Evolutionary conservation across 2,888 invertebrate genomes (phyloP).

Genomic region (Diloba caeruleocephala): DNA sequence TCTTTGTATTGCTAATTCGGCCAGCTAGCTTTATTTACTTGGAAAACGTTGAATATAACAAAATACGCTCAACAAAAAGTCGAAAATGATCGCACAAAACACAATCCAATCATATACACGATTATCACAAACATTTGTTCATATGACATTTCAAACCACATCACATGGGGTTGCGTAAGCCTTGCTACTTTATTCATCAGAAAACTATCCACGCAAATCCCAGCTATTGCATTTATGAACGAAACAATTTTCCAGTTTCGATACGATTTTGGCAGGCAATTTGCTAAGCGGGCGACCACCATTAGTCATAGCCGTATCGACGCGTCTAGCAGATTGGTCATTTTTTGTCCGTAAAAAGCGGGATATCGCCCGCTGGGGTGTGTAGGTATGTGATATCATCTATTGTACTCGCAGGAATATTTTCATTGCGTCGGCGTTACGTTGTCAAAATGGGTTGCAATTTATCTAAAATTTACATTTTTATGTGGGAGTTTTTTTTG

Average conservation of each 20-base stretch:
- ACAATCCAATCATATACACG: constrained; percentile 47
- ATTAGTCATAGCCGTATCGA: constrained; percentile 86
- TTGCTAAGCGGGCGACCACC: constrained; percentile 79
- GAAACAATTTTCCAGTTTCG: constrained; percentile 87
- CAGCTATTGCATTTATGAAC: constrained; percentile 83
- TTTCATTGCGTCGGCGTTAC: constrained; percentile 51
- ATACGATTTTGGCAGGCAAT: constrained; percentile 82
- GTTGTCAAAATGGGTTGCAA: constrained; percentile 52
- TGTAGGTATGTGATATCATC: constrained; percentile 63
- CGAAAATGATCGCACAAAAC: constrained; percentile 13
- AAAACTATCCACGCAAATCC: constrained; percentile 78
- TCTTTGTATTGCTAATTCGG: constrained; percentile 85
- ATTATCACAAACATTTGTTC: constrained; percentile 72
- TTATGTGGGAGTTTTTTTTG: constrained; percentile 40
- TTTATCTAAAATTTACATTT: constrained; percentile 51
- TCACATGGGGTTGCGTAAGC: constrained; percentile 74
- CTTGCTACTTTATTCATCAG: constrained; percentile 81
- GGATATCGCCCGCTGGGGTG: constrained; percentile 73
- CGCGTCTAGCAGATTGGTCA: constrained; percentile 80
- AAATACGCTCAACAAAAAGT: constrained; percentile 33
- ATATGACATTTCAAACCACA: constrained; percentile 61
- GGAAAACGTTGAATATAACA: constrained; percentile 46
- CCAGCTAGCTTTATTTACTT: constrained; percentile 77
- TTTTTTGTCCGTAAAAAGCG: constrained; percentile 78
- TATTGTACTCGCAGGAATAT: constrained; percentile 56